Evolutionary conservation across 2,113 vertebrate species (phyloP).

Genomic region (Caretta caretta): DNA sequence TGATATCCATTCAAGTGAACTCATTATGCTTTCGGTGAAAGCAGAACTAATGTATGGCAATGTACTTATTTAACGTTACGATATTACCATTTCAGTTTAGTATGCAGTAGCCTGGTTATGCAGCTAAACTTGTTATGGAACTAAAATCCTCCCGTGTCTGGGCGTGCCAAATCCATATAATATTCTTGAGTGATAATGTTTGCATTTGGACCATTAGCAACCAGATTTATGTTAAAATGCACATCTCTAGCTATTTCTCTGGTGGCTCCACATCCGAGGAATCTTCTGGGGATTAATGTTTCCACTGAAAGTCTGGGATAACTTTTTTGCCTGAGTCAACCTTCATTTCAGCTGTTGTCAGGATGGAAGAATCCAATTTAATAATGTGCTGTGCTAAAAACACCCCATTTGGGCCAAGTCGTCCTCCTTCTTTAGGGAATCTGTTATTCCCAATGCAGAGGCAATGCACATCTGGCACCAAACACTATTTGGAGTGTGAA

Average conservation of each 20-base stretch:
- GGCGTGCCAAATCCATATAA: background rate
- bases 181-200: background rate
- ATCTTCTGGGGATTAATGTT: rapidly evolving
- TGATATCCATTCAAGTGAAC: background rate
- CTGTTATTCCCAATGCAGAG: background rate
- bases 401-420: background rate
- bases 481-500: background rate
- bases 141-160: background rate
- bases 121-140: background rate
- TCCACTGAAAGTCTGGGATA: background rate
- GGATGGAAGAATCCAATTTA: background rate
- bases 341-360: background rate
- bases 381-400: background rate
- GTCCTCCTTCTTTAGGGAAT: background rate
- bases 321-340: background rate
- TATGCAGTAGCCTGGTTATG: background rate
- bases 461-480: background rate
- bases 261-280: background rate
- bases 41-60: background rate
- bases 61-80: background rate
- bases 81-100: background rate
- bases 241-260: background rate
- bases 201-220: background rate
- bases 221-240: background rate
- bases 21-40: background rate